Evolutionary conservation across 1,140 invertebrate genomes (phyloP), one percentile per base, ranked within the genome.

Genomic region (Apis cerana): DNA sequence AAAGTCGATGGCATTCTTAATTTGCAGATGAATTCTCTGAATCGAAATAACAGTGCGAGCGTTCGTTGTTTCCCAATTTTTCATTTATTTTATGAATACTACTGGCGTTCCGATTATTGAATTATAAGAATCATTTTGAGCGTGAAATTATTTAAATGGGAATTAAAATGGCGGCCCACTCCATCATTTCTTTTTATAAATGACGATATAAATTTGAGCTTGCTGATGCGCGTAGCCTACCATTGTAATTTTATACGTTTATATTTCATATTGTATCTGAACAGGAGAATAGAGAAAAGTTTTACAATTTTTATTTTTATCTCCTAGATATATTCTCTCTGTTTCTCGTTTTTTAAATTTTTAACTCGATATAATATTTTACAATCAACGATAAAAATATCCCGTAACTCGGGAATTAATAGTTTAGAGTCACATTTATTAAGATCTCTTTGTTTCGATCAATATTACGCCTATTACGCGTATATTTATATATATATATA

Each of bases 1-100:
- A 23, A 72, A 80, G 54, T 79, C 23, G 33, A 61, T 52, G 48
- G 58, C 27, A 80, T 80, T 72, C 77, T 80, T 80, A 80, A 62
- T 50, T 79, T 48, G 23, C 50, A 21, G 59, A 72, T 80, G 48
- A 80, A 61, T 80, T 17, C 48, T 9, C 12, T 43, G 68, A n/a
- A 54, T 23, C 17, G 69, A n/a, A 62, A 43, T 50, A 54, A 33
- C 52, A 43, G 11, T 5, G 10, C 10, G 8, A 7, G 9, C 69
- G 43, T 33, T 71, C n/a, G 33, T 68, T 68, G 61, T 62, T 62
- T 17, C 54, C 33, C 33, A 43, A 11, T 13, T 33, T 27, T 27
- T 61, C 2, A 50, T 75, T 75, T 48, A 54, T 43, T n/a, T 43
- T 9, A 2, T 21, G 70, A 13, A 21, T 13, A 58, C 33, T 33